Percentiles rank a stretch among this genome's conserved stretches.
Conservation (phyloP, 2,113 vertebrate genomes). For the Cisticola juncidis region DNA sequence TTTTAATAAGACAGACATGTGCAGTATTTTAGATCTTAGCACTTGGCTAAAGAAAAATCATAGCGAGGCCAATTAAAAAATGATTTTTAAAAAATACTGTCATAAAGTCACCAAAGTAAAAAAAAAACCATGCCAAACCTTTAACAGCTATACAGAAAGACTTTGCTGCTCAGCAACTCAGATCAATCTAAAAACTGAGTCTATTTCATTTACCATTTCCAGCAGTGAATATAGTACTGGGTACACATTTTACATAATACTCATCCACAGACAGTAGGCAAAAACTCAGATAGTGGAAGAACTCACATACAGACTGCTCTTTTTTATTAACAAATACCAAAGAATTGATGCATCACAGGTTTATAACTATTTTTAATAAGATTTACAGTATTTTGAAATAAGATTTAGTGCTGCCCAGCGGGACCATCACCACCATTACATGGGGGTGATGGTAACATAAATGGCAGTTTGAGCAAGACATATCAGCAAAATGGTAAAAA, state of each 20-base stretch:
- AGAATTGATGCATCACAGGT: background rate
- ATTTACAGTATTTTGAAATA: background rate
- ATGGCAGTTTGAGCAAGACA: fast-evolving
- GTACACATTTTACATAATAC: conserved; percentile 11
- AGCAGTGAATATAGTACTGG: background rate
- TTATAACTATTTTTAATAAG: background rate
- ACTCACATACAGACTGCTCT: background rate
- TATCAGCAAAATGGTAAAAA: background rate
- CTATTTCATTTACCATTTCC: background rate
- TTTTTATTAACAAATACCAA: background rate
- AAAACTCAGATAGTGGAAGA: background rate
- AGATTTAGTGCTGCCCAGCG: background rate
- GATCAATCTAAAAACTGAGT: background rate
- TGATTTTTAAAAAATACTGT: background rate
- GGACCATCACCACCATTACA: background rate
- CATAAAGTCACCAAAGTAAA: background rate
- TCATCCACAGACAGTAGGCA: background rate
- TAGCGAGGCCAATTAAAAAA: background rate
- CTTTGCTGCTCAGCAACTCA: background rate
- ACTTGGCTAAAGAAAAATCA: background rate
- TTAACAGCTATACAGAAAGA: background rate
- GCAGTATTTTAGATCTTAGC: background rate
- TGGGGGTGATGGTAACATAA: background rate
- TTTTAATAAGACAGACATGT: background rate
- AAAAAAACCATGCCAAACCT: background rate